phyloP scores from a whole-genome alignment of 2,888 invertebrate species.

The Apodemia duryi region DNA sequence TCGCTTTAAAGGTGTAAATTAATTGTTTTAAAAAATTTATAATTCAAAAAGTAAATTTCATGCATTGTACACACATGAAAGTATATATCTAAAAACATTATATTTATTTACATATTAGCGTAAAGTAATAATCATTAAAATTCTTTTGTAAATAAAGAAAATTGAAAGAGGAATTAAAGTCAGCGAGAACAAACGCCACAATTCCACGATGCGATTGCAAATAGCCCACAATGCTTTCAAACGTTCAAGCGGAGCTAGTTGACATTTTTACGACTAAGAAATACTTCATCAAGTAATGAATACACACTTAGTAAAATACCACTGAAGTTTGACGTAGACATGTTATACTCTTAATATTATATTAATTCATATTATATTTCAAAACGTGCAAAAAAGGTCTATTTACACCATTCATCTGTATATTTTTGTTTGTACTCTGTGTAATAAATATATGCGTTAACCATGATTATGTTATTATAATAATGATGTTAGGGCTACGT shows the following conservation, averaged over 20 bases:
- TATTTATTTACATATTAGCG: not conserved
- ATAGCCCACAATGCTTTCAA: constrained; percentile 20
- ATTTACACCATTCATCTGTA: too few relatives aligned
- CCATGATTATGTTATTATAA: too few relatives aligned
- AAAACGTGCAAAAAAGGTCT: too few relatives aligned
- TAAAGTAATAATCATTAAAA: not conserved
- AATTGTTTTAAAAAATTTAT: too few relatives aligned
- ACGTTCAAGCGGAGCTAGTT: constrained; percentile 27
- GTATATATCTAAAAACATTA: too few relatives aligned
- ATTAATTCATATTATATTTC: too few relatives aligned
- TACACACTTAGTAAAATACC: constrained; percentile 32
- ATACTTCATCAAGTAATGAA: constrained; percentile 55
- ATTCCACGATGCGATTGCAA: constrained; percentile 14
- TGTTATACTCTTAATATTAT: not conserved
- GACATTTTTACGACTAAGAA: constrained; percentile 50
- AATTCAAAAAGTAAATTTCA: too few relatives aligned
- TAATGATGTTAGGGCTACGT: too few relatives aligned
- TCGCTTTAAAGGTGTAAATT: too few relatives aligned
- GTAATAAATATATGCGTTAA: too few relatives aligned
- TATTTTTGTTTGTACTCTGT: too few relatives aligned
- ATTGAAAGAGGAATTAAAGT: constrained; percentile 14
- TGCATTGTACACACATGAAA: too few relatives aligned
- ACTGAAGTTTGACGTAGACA: not conserved
- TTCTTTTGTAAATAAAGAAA: not conserved
- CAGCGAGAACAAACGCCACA: constrained; percentile 15